Percentiles rank a stretch among this genome's conserved stretches.
phyloP scores from a whole-genome alignment of 2,888 invertebrate species.

The Nephrotoma flavescens region DNA sequence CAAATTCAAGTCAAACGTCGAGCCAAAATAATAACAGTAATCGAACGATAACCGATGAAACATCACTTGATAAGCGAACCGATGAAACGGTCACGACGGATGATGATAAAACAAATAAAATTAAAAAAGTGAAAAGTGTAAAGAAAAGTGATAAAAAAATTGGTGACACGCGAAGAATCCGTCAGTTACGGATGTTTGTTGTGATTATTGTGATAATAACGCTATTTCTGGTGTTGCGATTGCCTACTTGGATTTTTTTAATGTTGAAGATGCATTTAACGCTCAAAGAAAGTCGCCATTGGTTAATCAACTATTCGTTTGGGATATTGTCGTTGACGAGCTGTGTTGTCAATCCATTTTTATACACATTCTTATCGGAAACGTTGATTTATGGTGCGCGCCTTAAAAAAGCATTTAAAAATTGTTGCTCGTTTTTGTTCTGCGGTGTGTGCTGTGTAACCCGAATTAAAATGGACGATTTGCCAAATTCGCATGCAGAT shows the following conservation, averaged over 20 bases:
- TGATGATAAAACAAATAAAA: background rate
- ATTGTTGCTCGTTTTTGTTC: background rate
- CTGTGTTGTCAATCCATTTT: conserved; percentile 40
- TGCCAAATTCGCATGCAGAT: background rate
- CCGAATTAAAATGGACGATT: background rate
- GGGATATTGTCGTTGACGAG: conserved; percentile 37
- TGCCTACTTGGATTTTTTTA: conserved; percentile 39
- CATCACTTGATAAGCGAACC: background rate
- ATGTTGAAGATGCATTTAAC: conserved; percentile 31
- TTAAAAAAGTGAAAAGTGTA: background rate
- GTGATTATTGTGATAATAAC: conserved; percentile 39
- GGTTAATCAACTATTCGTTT: conserved; percentile 36
- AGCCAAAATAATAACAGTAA: conserved; percentile 7
- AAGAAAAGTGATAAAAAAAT: background rate
- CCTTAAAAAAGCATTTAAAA: background rate
- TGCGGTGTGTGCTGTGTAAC: background rate
- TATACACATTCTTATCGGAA: conserved; percentile 43
- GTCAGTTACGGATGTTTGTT: conserved; percentile 40
- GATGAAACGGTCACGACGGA: background rate
- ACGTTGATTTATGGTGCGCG: conserved; percentile 22
- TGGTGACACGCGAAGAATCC: conserved; percentile 19
- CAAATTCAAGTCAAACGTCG: background rate
- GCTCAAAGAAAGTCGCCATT: conserved; percentile 22
- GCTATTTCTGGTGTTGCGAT: conserved; percentile 36
- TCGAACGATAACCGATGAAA: background rate